These are phyloP conservation scores for Agapostemon virescens DNA, from an alignment of 2,888 invertebrate species.

Conservation along the genomic window DNA sequence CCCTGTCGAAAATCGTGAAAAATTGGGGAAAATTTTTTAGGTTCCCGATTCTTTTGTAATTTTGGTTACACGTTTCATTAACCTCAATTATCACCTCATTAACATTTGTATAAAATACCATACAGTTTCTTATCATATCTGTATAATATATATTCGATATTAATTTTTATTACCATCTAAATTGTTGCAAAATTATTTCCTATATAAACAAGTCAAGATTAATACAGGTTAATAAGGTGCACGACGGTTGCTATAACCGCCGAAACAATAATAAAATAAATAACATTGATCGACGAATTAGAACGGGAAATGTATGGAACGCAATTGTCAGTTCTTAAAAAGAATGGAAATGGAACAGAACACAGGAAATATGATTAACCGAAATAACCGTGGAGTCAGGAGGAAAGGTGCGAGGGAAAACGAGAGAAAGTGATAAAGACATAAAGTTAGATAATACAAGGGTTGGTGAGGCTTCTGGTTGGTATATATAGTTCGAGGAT, in stretches of 20 bases:
- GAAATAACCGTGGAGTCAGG: background rate
- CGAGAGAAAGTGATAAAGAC: background rate
- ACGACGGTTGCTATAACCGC: background rate
- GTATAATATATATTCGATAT: background rate
- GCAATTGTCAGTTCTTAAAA: background rate
- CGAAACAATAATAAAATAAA: background rate
- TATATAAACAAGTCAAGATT: background rate
- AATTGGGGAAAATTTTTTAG: too few species aligned
- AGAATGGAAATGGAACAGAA: background rate
- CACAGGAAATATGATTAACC: background rate
- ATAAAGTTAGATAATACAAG: background rate
- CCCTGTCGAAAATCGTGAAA: too few species aligned
- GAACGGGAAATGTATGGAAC: too few species aligned
- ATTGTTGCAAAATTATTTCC: background rate
- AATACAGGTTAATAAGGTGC: background rate
- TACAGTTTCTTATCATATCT: background rate
- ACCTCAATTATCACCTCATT: background rate
- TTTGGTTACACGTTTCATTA: too few species aligned
- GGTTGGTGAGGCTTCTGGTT: conserved; percentile 4
- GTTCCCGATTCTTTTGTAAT: too few species aligned
- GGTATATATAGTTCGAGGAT: background rate
- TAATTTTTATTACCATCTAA: background rate
- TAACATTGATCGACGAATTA: too few species aligned
- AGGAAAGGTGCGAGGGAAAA: background rate
- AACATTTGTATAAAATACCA: background rate